Base-by-base conservation (phyloP, 2,888 invertebrate species). In the Coleophora deauratella region DNA sequence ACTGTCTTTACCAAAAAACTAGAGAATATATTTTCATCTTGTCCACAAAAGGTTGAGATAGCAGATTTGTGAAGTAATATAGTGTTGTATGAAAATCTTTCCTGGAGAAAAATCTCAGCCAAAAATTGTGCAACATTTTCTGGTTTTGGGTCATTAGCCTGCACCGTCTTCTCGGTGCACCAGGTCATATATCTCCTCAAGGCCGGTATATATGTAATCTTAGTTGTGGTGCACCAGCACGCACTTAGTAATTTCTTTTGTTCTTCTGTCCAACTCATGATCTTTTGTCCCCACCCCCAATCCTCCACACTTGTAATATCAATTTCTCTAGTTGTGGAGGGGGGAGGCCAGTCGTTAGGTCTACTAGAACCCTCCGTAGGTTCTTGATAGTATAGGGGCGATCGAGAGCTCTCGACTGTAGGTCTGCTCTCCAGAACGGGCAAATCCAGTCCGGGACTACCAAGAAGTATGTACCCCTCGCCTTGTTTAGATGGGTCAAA, bases 241-340 rank as follows among this genome's bases (percentile, higher is more conserved):
- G n/a, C n/a, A n/a, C n/a, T n/a, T 34, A 57, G 38, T 0, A 54
- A 10, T 2, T 44, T 15, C 33, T 37, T 30, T 37, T 55, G 49
- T 7, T 41, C 37, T 31, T 9, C 27, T 2, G 46, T 30, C 53
- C 51, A 54, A 33, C 47, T 32, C 0, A 36, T 28, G 2, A 52
- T 14, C n/a, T 46, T 15, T 6, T 44, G 34, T 1, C 37, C 27
- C 57, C 57, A 57, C 46, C 52, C 52, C 44, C 45, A 49, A 52
- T 32, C 37, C 40, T 46, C 55, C 52, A 52, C 2, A 47, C 55
- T 9, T 33, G 40, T 4, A 52, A 42, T 0, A 32, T 9, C 11
- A 52, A 10, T 28, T 45, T 31, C 9, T 34, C 36, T 9, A 44
- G 41, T 13, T 40, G 39, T 30, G 49, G 47, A 7, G 49, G 51